Base-by-base conservation (phyloP, 2,113 vertebrate species). In the Clarias gariepinus region DNA sequence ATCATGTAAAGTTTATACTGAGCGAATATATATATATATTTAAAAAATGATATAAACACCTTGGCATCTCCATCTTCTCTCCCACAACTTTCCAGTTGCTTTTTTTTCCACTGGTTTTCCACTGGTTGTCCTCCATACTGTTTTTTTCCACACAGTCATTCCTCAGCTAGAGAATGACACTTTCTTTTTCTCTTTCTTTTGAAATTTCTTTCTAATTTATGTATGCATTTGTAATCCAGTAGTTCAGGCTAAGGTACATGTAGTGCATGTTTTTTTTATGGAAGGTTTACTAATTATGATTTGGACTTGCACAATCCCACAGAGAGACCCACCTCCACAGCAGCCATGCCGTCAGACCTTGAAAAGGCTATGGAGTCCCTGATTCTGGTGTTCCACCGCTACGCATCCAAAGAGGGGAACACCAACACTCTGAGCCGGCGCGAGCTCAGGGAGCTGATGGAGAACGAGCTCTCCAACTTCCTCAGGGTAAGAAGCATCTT, bases 281-380 rank as follows among this genome's bases (percentile, higher is more conserved):
- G n/a, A 2, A 55, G 47, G 30, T 53, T 2, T 30, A 52, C 64
- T 55, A 68, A 83, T 36, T 36, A 36, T 3, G 12, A 53, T 77
- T 63, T n/a, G 19, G 8, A n/a, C 16, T 52, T 2, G 7, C 3
- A n/a, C 23, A 15, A 52, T 80, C 63, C 23, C 5, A 33, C n/a
- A 15, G 25, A 82, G 58, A 28, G 11, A 53, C 23, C 9, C 47
- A 47, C 36, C 61, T 47, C 47, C 47, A 7, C 47, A 47, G 33
- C 86, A 86, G 79, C 69, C 84, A 94, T 94, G 97, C 95, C 96
- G 0, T 98, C 96, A 0, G 94, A 97, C 19, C 91, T 98, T 89
- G 98, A 98, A 90, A 92, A 88, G 0, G 94, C 95, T n/a, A 96
- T 99, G 96, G 96, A 97, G 81, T 92, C 94, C 0, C 92, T 98